Base-by-base conservation (phyloP, 92 coral and sea anemone species). In the Diadumene lineata region DNA sequence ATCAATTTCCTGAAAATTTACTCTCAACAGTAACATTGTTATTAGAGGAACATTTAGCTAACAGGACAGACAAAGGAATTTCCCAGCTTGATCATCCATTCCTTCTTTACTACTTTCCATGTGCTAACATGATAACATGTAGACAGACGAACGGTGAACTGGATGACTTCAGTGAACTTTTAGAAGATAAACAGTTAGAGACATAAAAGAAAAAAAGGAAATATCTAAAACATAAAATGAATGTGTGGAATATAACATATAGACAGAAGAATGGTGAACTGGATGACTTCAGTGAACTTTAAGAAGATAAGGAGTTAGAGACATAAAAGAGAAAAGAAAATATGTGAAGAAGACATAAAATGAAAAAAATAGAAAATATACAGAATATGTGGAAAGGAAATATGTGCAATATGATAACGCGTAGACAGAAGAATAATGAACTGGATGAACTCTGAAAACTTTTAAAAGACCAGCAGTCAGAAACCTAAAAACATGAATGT, bases 41-140 rank as follows among this genome's bases (percentile, higher is more conserved):
- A 48, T 50, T 93, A 24, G 83, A 74, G 24, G 75, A 85, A 17
- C 98, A 93, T 76, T 43, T 93, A 65, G 72, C 48, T 21, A 85
- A 87, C 65, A 85, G 98, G 84, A 87, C 81, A 28, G 87, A 89
- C 34, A 93, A 88, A 57, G 92, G 93, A 87, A 81, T 68, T 67
- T 90, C 93, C 3, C 93, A 93, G 84, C 89, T 90, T 72, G 98
- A 93, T 70, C 83, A 85, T 63, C 88, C 93, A 17, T 80, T 93
- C 31, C 30, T 86, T 15, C 97, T 92, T 50, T 77, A 77, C 31
- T 75, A 72, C 60, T 93, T 93, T 68, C 98, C 98, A 1, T 93
- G 98, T 56, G 92, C 88, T 38, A 86, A 83, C 46, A 60, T 75
- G 48, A 91, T 91, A 33, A 77, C 82, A 64, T 93, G 98, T 72